Evolutionary conservation across 1,140 invertebrate genomes (phyloP), one percentile per base, ranked within the genome.

Genomic region (Plectus sambesii): DNA sequence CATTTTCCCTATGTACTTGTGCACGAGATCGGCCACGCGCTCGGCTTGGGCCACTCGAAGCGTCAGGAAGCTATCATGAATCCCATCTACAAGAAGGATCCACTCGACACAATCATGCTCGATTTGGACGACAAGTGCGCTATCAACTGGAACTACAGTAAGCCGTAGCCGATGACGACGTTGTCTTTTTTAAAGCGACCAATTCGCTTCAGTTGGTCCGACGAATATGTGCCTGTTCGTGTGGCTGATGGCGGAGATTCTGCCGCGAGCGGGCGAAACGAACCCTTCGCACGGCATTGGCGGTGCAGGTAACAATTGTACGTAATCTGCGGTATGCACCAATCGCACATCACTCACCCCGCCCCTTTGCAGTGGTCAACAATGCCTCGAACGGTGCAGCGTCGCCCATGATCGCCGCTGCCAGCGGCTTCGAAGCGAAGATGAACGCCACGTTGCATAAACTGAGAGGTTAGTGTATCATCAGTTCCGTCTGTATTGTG

Each of bases 61-160:
- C 61, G 62, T 25, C 59, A 62, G 46, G 23, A 63, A 42, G 60
- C 60, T 9, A 62, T 62, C 20, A 62, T 62, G 60, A 62, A 53
- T 35, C 60, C 60, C 20, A 62, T 66, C 20, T 62, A 62, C 37
- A 44, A 55, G n/a, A 61, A 66, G 42, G 59, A 62, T 17, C 40
- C 42, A 22, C 33, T 59, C 5, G 59, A 62, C 24, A 19, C 53
- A 15, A 60, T 60, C 45, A 55, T 62, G 42, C 29, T 60, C 12
- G 62, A 65, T 46, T 25, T 62, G 22, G 60, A 62, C 27, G 60
- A 62, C 40, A 62, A 62, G 41, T 62, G 60, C 33, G 60, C 60
- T 23, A 44, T 62, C 29, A 66, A 62, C 38, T 62, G 60, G 60
- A 62, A 44, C 47, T 62, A 62, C 42, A 42, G 55, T 58, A 42